phyloP scores from a whole-genome alignment of 2,888 invertebrate genomes.

The Steromphala cineraria region DNA sequence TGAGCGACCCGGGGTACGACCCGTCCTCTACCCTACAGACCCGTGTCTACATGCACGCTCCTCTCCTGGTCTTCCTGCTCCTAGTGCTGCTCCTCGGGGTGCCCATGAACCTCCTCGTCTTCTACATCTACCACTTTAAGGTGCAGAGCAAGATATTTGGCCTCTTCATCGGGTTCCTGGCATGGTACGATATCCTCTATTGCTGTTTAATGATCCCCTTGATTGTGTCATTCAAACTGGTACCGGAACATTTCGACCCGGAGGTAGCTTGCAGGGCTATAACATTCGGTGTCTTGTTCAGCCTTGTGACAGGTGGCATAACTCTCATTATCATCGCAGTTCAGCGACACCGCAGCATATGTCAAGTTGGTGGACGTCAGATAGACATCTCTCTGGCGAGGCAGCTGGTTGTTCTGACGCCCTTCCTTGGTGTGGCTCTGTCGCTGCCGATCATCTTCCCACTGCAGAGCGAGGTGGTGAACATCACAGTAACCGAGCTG shows the following conservation, averaged over 20 bases:
- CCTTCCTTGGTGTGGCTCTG: not conserved
- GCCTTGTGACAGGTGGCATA: constrained; percentile 1
- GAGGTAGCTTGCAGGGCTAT: not conserved
- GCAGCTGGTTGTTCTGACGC: not conserved
- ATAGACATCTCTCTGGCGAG: not conserved
- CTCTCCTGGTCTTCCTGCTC: not conserved
- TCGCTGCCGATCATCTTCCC: not conserved
- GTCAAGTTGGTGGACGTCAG: not conserved
- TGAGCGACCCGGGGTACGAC: not conserved
- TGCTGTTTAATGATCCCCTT: not conserved
- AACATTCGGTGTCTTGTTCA: not conserved
- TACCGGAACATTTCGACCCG: not conserved
- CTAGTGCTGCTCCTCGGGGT: not conserved
- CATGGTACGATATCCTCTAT: not conserved
- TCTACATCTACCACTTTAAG: not conserved
- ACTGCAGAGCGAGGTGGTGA: not conserved
- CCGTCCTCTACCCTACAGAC: not conserved
- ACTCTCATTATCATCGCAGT: not conserved
- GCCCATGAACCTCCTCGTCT: not conserved
- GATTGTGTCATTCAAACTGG: not conserved
- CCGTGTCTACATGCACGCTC: not conserved
- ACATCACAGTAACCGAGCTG: not conserved
- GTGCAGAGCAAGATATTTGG: not conserved
- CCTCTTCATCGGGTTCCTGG: not conserved
- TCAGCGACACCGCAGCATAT: not conserved